phyloP scores from a whole-genome alignment of 2,888 invertebrate species.

The Brachyopa scutellaris region DNA sequence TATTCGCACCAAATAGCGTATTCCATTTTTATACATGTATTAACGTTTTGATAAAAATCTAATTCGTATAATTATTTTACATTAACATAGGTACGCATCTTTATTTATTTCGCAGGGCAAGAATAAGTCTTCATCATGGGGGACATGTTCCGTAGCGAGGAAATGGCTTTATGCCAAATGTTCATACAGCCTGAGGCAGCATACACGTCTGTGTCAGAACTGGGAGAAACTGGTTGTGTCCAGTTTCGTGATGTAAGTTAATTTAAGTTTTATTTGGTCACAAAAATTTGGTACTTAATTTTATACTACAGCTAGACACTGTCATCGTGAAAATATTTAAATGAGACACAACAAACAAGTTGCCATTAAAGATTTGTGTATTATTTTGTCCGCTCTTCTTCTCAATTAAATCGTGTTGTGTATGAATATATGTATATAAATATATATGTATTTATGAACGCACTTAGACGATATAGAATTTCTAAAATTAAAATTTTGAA shows the following conservation, averaged over 20 bases:
- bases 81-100: no score
- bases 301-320: conserved; percentile 8
- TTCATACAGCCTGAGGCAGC: conserved; percentile 98
- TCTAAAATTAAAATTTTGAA: no score
- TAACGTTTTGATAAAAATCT: not conserved
- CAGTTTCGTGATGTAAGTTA: conserved; percentile 97
- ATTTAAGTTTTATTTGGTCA: conserved; percentile 18
- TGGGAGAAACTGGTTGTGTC: conserved; percentile 96
- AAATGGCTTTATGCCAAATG: conserved; percentile 96
- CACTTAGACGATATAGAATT: no score
- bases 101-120: conserved; percentile 70
- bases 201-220: conserved; percentile 95
- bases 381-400: no score
- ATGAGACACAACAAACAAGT: no score
- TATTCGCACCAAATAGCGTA: no score
- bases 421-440: no score
- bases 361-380: no score
- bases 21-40: conserved; percentile 7
- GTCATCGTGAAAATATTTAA: no score
- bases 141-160: conserved; percentile 93
- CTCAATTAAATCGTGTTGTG: no score
- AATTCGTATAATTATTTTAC: conserved; percentile 21
- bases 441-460: no score
- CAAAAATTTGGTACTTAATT: not conserved
- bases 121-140: conserved; percentile 84